These are phyloP conservation scores for Galleria mellonella DNA, from an alignment of 1,140 invertebrate genomes.

Conservation along the genomic window DNA sequence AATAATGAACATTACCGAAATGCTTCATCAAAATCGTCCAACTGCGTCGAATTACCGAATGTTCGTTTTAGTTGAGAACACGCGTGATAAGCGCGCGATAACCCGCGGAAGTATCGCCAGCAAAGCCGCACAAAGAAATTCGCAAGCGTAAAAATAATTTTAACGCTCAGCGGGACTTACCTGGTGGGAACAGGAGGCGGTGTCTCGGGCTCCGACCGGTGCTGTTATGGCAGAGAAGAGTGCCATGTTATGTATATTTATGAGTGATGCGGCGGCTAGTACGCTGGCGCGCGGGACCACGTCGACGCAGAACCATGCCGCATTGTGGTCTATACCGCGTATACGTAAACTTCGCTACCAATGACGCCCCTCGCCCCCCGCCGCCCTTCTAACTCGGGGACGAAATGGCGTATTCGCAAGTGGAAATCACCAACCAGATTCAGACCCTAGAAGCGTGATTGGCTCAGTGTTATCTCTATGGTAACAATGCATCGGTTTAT, in stretches of 20 bases:
- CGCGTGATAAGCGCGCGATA: constrained; percentile 31
- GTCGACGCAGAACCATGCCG: constrained; percentile 56
- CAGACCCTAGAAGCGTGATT: no score
- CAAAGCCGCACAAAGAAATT: constrained; percentile 23
- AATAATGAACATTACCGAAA: constrained; percentile 5
- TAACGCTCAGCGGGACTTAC: constrained; percentile 46
- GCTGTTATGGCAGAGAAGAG: constrained; percentile 22
- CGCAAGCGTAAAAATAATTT: constrained; percentile 19
- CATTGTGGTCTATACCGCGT: constrained; percentile 26
- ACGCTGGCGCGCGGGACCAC: constrained; percentile 47
- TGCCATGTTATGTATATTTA: constrained; percentile 42
- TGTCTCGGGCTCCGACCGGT: constrained; percentile 24
- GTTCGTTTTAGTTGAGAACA: background rate
- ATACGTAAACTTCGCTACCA: constrained; percentile 36
- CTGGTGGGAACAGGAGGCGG: constrained; percentile 18
- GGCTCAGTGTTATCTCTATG: no score
- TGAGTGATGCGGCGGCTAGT: constrained; percentile 37
- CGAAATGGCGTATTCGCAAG: no score
- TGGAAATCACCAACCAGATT: no score
- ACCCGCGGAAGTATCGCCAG: constrained; percentile 33
- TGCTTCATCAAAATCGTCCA: constrained; percentile 1
- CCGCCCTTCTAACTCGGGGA: background rate
- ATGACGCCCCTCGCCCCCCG: constrained; percentile 23
- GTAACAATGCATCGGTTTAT: no score
- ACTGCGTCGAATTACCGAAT: background rate